Evolutionary conservation across 2,888 invertebrate genomes (phyloP).

Genomic region (Morpho helenor): DNA sequence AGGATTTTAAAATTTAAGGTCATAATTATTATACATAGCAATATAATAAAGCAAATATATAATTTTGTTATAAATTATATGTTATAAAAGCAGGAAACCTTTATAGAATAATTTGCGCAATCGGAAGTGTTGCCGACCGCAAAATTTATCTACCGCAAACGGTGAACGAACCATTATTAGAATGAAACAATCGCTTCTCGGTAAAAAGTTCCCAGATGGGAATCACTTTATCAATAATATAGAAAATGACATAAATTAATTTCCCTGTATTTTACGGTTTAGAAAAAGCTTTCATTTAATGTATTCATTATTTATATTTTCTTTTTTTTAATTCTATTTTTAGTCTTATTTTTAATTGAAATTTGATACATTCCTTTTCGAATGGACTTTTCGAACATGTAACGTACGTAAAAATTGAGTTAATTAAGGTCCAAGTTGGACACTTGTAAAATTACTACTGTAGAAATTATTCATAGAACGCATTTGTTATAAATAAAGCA

Average conservation of each 20-base stretch:
- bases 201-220: conserved; percentile 5
- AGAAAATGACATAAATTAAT: background rate
- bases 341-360: too few species aligned
- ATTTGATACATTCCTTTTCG: too few species aligned
- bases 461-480: too few species aligned
- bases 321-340: too few species aligned
- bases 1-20: background rate
- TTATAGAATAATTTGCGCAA: conserved; percentile 35
- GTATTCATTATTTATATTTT: too few species aligned
- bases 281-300: too few species aligned
- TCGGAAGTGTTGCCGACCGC: conserved; percentile 44
- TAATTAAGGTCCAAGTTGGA: too few species aligned
- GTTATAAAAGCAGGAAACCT: conserved; percentile 8
- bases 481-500: too few species aligned
- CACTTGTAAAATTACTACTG: too few species aligned
- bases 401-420: too few species aligned
- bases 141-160: conserved; percentile 38
- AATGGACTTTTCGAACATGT: too few species aligned
- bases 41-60: background rate
- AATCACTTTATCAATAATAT: conserved; percentile 3
- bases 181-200: conserved; percentile 14
- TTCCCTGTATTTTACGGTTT: too few species aligned
- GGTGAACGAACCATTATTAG: conserved; percentile 24
- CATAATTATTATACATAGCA: background rate
- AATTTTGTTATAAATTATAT: conserved; percentile 1